Conservation (phyloP, 2,113 vertebrate species). For the Illadopsis cleaveri region DNA sequence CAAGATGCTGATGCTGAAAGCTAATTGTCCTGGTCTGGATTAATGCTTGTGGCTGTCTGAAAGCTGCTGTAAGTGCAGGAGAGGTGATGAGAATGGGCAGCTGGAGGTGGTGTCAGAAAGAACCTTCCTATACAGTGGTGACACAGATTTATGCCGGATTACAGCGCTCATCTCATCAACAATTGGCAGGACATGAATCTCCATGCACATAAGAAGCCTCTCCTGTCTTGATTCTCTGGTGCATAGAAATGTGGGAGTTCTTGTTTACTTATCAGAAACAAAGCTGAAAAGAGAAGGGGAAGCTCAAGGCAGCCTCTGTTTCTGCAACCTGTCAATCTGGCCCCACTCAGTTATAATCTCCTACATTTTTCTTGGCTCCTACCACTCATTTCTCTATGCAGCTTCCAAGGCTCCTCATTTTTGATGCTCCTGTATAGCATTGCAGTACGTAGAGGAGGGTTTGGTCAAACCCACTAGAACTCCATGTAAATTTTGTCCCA, state of each 20-base stretch:
- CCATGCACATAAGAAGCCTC: not conserved
- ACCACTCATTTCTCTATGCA: not conserved
- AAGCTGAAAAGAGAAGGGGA: not conserved
- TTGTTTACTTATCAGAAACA: not conserved
- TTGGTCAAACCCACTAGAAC: not conserved
- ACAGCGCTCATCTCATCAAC: not conserved
- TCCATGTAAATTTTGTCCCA: not conserved
- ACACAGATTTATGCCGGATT: not conserved
- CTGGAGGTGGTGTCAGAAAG: not conserved
- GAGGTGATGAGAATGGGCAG: not conserved
- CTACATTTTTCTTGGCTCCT: not conserved
- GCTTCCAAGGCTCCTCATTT: not conserved
- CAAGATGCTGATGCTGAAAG: not conserved
- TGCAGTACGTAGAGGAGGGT: not conserved
- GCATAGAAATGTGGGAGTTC: not conserved
- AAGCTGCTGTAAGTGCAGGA: not conserved
- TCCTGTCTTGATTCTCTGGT: not conserved
- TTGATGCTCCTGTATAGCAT: accelerated
- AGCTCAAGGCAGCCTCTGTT: not conserved
- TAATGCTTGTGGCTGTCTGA: not conserved
- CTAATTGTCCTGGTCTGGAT: not conserved
- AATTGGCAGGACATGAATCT: not conserved
- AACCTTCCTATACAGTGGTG: not conserved
- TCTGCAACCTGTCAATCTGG: not conserved
- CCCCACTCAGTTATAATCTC: not conserved